phyloP scores from a whole-genome alignment of 2,113 vertebrate species.

The Abramis brama region DNA sequence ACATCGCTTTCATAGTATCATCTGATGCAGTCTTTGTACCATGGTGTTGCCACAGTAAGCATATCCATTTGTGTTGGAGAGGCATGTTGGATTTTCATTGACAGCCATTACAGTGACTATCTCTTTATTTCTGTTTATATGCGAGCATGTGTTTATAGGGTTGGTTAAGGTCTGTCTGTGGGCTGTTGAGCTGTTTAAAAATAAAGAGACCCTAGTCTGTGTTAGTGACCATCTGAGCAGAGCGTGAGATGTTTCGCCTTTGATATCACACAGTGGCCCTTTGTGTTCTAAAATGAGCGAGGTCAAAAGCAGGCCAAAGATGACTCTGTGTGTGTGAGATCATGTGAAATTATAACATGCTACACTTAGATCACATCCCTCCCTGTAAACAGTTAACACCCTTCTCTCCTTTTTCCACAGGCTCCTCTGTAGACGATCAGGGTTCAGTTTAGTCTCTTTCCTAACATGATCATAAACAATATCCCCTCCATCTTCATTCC shows the following conservation, averaged over 20 bases:
- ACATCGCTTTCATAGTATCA: background rate
- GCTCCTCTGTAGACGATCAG: background rate
- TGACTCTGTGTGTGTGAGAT: constrained; percentile 12
- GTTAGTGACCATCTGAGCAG: constrained; percentile 51
- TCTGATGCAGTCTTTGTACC: background rate
- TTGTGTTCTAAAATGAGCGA: constrained; percentile 31
- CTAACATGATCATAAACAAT: constrained; percentile 40
- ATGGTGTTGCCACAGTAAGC: background rate
- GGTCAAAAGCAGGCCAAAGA: constrained; percentile 43
- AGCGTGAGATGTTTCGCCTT: constrained; percentile 52
- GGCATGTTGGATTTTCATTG: background rate
- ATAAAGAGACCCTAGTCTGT: constrained; percentile 40
- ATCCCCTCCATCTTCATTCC: constrained; percentile 36
- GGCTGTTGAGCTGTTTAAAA: constrained; percentile 6
- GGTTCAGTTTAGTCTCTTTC: background rate
- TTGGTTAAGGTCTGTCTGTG: constrained; percentile 1
- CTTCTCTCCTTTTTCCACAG: background rate
- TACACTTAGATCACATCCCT: constrained; percentile 30
- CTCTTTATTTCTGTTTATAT: background rate
- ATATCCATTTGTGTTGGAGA: background rate
- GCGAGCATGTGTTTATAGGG: background rate
- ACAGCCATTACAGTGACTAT: background rate
- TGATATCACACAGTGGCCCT: constrained; percentile 39
- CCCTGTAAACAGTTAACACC: background rate
- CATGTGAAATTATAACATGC: constrained; percentile 39